These are phyloP conservation scores for Troglohyphantes excavatus DNA, from an alignment of 2,888 invertebrate genomes.

Conservation along the genomic window DNA sequence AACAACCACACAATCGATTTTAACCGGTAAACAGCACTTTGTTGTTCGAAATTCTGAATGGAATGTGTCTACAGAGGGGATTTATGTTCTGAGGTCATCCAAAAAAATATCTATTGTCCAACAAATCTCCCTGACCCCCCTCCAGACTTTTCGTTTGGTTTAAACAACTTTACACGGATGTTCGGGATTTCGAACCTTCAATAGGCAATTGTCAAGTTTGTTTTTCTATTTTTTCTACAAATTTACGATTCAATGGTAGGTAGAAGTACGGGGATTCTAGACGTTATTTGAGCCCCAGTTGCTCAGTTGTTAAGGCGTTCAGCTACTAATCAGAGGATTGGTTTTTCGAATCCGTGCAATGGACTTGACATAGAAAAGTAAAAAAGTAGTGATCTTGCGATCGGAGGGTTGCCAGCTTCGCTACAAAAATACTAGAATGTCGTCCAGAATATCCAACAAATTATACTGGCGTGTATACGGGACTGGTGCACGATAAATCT, in stretches of 20 bases:
- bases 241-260: neutral
- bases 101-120: slow-evolving; percentile 35
- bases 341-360: no score
- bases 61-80: neutral
- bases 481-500: no score
- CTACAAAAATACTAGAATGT: no score
- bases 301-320: no score
- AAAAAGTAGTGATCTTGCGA: no score
- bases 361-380: no score
- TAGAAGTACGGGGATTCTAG: no score
- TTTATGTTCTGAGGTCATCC: slow-evolving; percentile 40
- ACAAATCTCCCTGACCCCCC: neutral
- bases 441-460: no score
- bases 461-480: no score
- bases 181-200: neutral
- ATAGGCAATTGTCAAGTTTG: neutral
- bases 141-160: neutral
- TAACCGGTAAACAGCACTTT: neutral
- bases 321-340: no score
- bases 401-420: no score
- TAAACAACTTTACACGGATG: neutral
- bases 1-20: slow-evolving; percentile 14
- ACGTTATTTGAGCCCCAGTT: no score
- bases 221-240: neutral
- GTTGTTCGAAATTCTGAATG: neutral